Percentiles rank a stretch among this genome's conserved stretches.
These are phyloP conservation scores for Drosophila erecta DNA, from an alignment of 1,140 invertebrate species.

Conservation along the genomic window DNA sequence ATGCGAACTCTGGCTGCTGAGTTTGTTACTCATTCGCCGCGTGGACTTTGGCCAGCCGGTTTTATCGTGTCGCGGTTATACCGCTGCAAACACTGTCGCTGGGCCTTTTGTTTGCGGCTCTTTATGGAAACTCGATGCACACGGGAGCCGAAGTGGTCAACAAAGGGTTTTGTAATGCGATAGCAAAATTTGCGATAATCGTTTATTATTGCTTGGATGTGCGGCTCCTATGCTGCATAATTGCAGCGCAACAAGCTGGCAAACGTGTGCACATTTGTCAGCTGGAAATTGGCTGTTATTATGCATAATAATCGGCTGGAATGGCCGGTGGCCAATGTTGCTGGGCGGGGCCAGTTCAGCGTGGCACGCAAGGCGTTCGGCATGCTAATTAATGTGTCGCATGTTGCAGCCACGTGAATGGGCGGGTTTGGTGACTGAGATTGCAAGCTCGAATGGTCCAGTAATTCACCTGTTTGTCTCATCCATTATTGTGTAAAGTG, in stretches of 20 bases:
- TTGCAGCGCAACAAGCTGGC: constrained; percentile 50
- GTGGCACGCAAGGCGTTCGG: constrained; percentile 45
- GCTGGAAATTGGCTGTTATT: constrained; percentile 46
- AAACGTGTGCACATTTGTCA: constrained; percentile 30
- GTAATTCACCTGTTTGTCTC: constrained; percentile 48
- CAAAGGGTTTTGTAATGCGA: constrained; percentile 35
- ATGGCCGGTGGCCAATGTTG: neutral
- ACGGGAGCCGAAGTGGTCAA: constrained; percentile 13
- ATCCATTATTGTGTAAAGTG: constrained; percentile 35
- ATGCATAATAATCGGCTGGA: constrained; percentile 29
- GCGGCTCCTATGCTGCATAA: constrained; percentile 28
- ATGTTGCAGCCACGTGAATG: constrained; percentile 70
- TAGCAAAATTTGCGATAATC: constrained; percentile 15
- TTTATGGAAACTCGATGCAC: constrained; percentile 48
- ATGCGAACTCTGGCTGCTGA: constrained; percentile 13
- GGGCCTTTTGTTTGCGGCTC: constrained; percentile 14
- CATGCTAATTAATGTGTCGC: constrained; percentile 71
- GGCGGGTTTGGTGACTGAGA: constrained; percentile 15
- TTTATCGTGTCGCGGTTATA: constrained; percentile 21
- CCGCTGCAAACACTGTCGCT: constrained; percentile 20
- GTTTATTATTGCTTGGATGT: constrained; percentile 6
- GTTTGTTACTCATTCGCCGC: constrained; percentile 60
- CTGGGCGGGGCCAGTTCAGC: constrained; percentile 5
- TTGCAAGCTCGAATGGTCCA: constrained; percentile 55
- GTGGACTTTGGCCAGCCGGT: constrained; percentile 58